Percentiles rank a stretch among this genome's conserved stretches.
These are phyloP conservation scores for Lordiphosa stackelbergi DNA, from an alignment of 1,140 invertebrate species.

Conservation along the genomic window DNA sequence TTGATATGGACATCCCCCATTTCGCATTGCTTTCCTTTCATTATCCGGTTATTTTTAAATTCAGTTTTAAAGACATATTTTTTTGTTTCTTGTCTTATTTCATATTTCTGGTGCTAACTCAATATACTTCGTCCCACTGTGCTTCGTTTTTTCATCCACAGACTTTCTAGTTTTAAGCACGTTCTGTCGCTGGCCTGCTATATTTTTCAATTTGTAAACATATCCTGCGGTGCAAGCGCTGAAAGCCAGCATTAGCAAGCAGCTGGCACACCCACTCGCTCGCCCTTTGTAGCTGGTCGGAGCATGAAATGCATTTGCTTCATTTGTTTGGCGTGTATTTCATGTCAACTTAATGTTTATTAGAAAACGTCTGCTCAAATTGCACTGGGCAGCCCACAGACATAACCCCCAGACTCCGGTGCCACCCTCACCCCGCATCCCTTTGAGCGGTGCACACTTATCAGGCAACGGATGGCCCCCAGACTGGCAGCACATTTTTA, in stretches of 20 bases:
- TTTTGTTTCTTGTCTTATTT: too few relatives aligned
- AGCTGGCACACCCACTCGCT: constrained; percentile 33
- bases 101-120: too few relatives aligned
- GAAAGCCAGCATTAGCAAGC: constrained; percentile 58
- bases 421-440: neutral
- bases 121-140: constrained; percentile 21
- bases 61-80: too few relatives aligned
- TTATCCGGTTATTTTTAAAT: too few relatives aligned
- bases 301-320: constrained; percentile 68
- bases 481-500: constrained; percentile 14
- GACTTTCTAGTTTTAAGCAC: constrained; percentile 34
- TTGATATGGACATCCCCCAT: too few relatives aligned
- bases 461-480: constrained; percentile 21
- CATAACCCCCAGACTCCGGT: neutral
- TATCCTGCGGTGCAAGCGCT: constrained; percentile 64
- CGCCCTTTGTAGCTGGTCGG: constrained; percentile 4
- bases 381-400: constrained; percentile 17
- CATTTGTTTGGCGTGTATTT: constrained; percentile 71
- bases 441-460: constrained; percentile 18
- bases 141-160: neutral
- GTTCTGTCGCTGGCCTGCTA: constrained; percentile 56
- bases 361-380: constrained; percentile 61
- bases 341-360: constrained; percentile 74
- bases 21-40: too few relatives aligned
- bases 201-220: constrained; percentile 75